phyloP scores from a whole-genome alignment of 1,140 invertebrate genomes.

The Ceratina australensis region DNA sequence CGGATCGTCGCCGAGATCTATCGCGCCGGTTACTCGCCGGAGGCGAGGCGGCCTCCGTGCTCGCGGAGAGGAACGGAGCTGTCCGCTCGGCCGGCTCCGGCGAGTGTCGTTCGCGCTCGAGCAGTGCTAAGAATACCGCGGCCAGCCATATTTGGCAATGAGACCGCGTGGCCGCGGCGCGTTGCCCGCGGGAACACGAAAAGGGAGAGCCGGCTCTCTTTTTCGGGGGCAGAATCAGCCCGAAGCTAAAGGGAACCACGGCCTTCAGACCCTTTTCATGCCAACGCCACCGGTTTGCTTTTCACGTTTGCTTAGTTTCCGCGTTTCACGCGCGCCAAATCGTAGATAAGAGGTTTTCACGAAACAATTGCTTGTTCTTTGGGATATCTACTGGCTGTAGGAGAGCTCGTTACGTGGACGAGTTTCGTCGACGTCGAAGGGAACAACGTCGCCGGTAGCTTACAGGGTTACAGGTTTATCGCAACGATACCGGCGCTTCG shows the following conservation, averaged over 20 bases:
- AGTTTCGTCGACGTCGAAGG: constrained; percentile 10
- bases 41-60: constrained; percentile 9
- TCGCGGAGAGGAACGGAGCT: constrained; percentile 38
- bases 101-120: constrained; percentile 60
- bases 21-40: constrained; percentile 8
- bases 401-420: not conserved
- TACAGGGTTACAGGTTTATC: constrained; percentile 49
- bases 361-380: too few relatives aligned
- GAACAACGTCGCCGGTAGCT: constrained; percentile 21
- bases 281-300: too few relatives aligned
- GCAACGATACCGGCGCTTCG: constrained; percentile 58
- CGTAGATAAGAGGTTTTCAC: too few relatives aligned
- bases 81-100: constrained; percentile 55
- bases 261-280: not conserved
- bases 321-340: too few relatives aligned
- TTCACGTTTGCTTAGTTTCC: too few relatives aligned
- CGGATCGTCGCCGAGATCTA: not conserved
- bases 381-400: not conserved
- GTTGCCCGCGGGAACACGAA: constrained; percentile 46
- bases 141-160: constrained; percentile 67
- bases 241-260: not conserved
- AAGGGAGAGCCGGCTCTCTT: constrained; percentile 36
- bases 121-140: constrained; percentile 63
- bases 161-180: constrained; percentile 56
- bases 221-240: constrained; percentile 11